These are phyloP conservation scores for Adelognathus sp. DNA, from an alignment of 2,888 invertebrate genomes.

Conservation along the genomic window DNA sequence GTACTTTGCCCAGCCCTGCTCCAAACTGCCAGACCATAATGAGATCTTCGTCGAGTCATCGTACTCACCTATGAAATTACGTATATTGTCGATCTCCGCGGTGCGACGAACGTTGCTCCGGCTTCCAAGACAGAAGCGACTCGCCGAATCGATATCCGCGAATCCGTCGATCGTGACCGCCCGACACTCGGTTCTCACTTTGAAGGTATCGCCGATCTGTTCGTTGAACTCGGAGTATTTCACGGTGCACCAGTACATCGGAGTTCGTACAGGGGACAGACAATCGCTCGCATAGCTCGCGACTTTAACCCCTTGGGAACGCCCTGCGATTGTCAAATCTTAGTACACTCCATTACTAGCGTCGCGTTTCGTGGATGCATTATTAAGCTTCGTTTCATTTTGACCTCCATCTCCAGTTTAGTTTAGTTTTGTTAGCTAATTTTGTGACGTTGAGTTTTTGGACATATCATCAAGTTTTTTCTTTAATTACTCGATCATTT, in stretches of 20 bases:
- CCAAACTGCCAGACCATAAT: too few relatives aligned
- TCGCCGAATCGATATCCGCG: slow-evolving; percentile 98
- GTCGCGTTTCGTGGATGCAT: too few relatives aligned
- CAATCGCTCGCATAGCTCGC: slow-evolving; percentile 84
- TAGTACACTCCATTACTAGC: slow-evolving; percentile 1
- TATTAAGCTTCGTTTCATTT: too few relatives aligned
- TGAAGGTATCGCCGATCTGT: slow-evolving; percentile 96
- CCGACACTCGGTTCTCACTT: slow-evolving; percentile 93
- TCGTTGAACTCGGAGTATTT: slow-evolving; percentile 99
- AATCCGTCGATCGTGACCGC: slow-evolving; percentile 98
- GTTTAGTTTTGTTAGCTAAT: too few relatives aligned
- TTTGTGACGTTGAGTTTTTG: too few relatives aligned
- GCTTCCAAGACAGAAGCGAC: slow-evolving; percentile 99
- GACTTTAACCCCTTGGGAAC: slow-evolving; percentile 80
- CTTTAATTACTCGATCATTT: too few relatives aligned
- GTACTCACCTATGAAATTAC: slow-evolving; percentile 85
- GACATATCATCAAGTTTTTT: too few relatives aligned
- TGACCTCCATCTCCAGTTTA: too few relatives aligned
- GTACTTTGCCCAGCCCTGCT: too few relatives aligned
- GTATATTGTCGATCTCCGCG: slow-evolving; percentile 95
- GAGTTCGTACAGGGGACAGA: slow-evolving; percentile 93
- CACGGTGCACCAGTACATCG: slow-evolving; percentile 99
- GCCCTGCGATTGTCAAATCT: slow-evolving; percentile 76
- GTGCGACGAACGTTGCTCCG: slow-evolving; percentile 99
- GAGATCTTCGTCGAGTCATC: too few relatives aligned